phyloP scores from a whole-genome alignment of 2,888 invertebrate species.

The Odontomyia ornata region DNA sequence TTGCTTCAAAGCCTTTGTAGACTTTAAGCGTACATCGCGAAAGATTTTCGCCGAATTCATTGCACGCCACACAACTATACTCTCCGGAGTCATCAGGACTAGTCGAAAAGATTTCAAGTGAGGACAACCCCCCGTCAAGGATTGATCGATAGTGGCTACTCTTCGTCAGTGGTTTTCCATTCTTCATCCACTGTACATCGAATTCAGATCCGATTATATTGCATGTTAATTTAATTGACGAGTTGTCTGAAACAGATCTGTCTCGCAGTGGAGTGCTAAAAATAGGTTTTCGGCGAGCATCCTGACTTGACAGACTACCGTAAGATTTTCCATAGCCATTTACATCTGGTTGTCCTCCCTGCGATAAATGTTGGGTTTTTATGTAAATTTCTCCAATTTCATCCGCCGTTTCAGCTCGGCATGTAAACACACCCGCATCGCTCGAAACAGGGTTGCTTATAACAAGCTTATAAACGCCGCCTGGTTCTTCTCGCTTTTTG shows the following conservation, averaged over 20 bases:
- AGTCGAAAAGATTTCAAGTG: slow-evolving; percentile 76
- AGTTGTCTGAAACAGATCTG: slow-evolving; percentile 77
- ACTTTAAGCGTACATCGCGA: slow-evolving; percentile 79
- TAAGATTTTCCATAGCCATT: not conserved
- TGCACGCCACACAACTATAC: slow-evolving; percentile 79
- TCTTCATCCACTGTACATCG: slow-evolving; percentile 77
- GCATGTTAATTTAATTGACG: slow-evolving; percentile 79
- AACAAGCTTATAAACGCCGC: slow-evolving; percentile 76
- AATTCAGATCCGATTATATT: slow-evolving; percentile 76
- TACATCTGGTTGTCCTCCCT: not conserved
- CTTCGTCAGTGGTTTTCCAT: slow-evolving; percentile 69
- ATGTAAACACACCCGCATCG: slow-evolving; percentile 81
- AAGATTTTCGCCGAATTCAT: slow-evolving; percentile 75
- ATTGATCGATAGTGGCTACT: slow-evolving; percentile 70
- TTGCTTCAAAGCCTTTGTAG: slow-evolving; percentile 76
- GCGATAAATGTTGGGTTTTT: slow-evolving; percentile 68
- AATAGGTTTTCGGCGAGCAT: slow-evolving; percentile 74
- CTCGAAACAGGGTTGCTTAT: slow-evolving; percentile 72
- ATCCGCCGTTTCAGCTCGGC: slow-evolving; percentile 76
- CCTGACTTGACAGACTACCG: slow-evolving; percentile 19
- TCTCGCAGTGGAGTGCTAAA: slow-evolving; percentile 82
- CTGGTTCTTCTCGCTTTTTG: slow-evolving; percentile 72
- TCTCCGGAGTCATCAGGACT: slow-evolving; percentile 77
- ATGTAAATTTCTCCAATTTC: slow-evolving; percentile 80
- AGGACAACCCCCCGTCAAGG: slow-evolving; percentile 73